These are phyloP conservation scores for Rapana venosa DNA, from an alignment of 2,888 invertebrate genomes.

Conservation along the genomic window DNA sequence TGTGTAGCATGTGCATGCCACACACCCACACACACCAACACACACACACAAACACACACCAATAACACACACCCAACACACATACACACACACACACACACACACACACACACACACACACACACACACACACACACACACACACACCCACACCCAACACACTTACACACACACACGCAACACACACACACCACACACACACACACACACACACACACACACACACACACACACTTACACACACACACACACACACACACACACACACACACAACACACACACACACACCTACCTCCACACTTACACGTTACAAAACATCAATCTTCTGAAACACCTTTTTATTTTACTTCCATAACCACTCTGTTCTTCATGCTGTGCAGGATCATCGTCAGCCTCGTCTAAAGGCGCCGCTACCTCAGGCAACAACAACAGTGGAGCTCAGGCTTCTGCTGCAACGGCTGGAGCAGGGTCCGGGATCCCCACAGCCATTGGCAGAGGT, in stretches of 20 bases:
- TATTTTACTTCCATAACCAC: not conserved
- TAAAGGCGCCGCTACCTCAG: constrained; percentile 22
- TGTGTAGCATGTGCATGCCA: too few relatives aligned
- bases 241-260: constrained; percentile 3
- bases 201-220: not conserved
- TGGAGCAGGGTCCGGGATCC: constrained; percentile 67
- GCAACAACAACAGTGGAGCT: constrained; percentile 48
- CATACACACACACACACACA: not conserved
- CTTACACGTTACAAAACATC: not conserved
- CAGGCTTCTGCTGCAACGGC: constrained; percentile 64
- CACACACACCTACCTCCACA: not conserved
- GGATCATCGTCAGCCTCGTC: constrained; percentile 46
- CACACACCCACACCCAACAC: too few relatives aligned
- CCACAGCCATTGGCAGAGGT: constrained; percentile 70
- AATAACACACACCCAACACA: not conserved
- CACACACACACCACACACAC: not conserved
- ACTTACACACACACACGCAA: not conserved
- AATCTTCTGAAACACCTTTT: not conserved
- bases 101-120: not conserved
- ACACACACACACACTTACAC: constrained; percentile 21
- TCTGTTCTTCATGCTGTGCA: not conserved
- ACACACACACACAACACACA: not conserved
- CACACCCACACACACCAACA: constrained; percentile 4
- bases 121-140: constrained; percentile 25
- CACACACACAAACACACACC: constrained; percentile 12